Evolutionary conservation across 2,797 vertebrate genomes (phyloP).

Genomic region (Parauchenoglanis punctatus): DNA sequence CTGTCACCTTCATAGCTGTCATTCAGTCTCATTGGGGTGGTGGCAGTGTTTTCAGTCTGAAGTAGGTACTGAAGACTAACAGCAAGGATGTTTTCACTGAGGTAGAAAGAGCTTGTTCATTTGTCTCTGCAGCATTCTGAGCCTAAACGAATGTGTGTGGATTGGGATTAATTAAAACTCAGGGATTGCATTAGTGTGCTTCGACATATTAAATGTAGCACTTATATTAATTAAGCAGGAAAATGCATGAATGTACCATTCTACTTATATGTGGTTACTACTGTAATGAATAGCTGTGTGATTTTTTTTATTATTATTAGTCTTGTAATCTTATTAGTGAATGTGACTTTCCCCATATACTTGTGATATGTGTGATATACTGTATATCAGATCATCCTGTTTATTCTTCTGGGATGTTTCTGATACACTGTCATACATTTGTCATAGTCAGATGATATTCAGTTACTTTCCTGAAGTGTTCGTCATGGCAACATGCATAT

Average conservation of each 20-base stretch:
- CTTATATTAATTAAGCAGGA: background rate
- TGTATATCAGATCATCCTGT: background rate
- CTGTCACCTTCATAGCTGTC: slow-evolving; percentile 50
- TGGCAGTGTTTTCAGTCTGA: slow-evolving; percentile 20
- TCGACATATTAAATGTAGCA: background rate
- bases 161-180: background rate
- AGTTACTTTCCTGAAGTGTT: background rate
- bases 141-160: background rate
- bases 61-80: background rate
- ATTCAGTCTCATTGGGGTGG: slow-evolving; percentile 31
- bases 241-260: background rate
- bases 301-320: background rate
- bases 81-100: background rate
- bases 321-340: background rate
- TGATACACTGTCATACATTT: background rate
- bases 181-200: background rate
- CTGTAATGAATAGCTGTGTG: background rate
- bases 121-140: background rate
- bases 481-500: background rate
- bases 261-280: background rate
- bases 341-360: background rate
- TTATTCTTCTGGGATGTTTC: background rate
- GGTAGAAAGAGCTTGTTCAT: background rate
- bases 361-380: background rate
- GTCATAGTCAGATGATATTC: background rate